Evolutionary conservation across 2,797 vertebrate species (phyloP).

Genomic region (Typhlichthys subterraneus): DNA sequence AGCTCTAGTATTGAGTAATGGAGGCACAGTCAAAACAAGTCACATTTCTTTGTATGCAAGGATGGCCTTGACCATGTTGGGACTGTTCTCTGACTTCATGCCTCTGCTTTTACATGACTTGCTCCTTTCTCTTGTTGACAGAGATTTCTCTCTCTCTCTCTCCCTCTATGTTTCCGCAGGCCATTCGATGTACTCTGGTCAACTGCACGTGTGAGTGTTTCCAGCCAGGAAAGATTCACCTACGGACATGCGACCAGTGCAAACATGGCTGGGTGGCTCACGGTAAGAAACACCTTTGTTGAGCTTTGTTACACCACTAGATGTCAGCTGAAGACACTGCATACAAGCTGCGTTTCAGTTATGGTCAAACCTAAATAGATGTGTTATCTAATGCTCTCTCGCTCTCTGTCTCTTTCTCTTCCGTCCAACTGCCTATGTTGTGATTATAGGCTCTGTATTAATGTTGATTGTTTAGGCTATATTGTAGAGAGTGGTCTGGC

Average conservation of each 20-base stretch:
- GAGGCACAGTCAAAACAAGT: constrained; percentile 71
- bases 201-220: constrained; percentile 99
- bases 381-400: too few relatives aligned
- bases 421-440: too few relatives aligned
- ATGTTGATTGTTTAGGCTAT: too few relatives aligned
- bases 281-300: constrained; percentile 75
- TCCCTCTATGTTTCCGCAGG: constrained; percentile 74
- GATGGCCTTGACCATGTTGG: constrained; percentile 21
- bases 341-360: too few relatives aligned
- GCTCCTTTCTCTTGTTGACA: too few relatives aligned
- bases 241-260: constrained; percentile 97
- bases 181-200: constrained; percentile 98
- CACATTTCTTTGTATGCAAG: constrained; percentile 54
- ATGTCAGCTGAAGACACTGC: too few relatives aligned
- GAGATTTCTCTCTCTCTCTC: constrained; percentile 16
- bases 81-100: background rate
- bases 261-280: constrained; percentile 99
- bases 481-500: too few relatives aligned
- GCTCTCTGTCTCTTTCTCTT: too few relatives aligned
- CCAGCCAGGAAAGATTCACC: constrained; percentile 98
- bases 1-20: constrained; percentile 63
- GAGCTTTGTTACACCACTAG: too few relatives aligned
- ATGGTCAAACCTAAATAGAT: too few relatives aligned
- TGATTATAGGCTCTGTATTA: too few relatives aligned
- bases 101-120: background rate